Evolutionary conservation across 2,113 vertebrate genomes (phyloP), one percentile per base, ranked within the genome.

Genomic region (Potamarius usumacintae): DNA sequence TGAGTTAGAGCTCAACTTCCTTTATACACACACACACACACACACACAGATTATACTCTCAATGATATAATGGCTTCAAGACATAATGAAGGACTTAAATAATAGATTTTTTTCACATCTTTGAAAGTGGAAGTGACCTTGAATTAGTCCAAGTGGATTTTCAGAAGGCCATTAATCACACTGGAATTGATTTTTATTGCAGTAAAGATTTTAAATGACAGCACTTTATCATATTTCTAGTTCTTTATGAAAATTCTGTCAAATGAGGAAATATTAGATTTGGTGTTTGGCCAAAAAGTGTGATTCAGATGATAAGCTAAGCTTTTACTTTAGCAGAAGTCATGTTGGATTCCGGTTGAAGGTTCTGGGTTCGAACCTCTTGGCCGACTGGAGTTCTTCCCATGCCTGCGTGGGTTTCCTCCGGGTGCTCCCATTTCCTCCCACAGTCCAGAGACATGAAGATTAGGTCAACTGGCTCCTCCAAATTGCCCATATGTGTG

Each of bases 1-100:
- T 77, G 83, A 85, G 63, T 81, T 72, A 60, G 53, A 60, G 83
- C 69, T 85, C 48, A 60, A 53, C 53, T 84, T 84, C 67, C 67
- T 84, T 84, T 17, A 15, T 14, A 6, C 15, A 25, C n/a, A 53
- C 34, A 81, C 72, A 78, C 81, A 6, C 15, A 25, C n/a, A 53
- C 34, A 81, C 72, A 78, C 81, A n/a, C 42, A 62, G 79, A 82
- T 57, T 52, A 55, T 10, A 30, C 42, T 30, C 71, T 78, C 76
- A 69, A 8, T 67, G 27, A 85, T 50, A 78, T 84, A 84, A 78
- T 84, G 25, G 52, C 63, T 57, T 55, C 30, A 80, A 58, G 65
- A 53, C 60, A 12, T 77, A 80, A 67, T 58, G 25, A 82, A 25
- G 25, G 42, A 85, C 17, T n/a, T 48, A 12, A 85, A 85, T 65